Base-by-base conservation (phyloP, 2,888 invertebrate species). In the Drosophila percnosoma region DNA sequence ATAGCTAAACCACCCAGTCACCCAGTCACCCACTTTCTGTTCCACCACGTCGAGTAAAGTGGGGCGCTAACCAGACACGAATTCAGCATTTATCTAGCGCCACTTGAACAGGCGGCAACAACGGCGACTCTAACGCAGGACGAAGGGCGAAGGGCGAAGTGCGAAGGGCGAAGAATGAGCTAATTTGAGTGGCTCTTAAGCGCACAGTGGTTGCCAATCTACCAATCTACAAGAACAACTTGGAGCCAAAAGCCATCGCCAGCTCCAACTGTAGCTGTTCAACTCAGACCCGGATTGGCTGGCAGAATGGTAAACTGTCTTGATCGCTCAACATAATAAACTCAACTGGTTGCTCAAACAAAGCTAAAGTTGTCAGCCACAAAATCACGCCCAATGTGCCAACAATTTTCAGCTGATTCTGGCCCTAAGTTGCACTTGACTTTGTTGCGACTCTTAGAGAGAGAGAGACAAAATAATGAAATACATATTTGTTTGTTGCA, bases 21-120 rank as follows among this genome's bases (percentile, higher is more conserved):
- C 40, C 40, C n/a, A 53, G 7, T 59, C 57, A 38, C n/a, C 51
- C 49, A 8, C 51, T 18, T 27, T 21, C 38, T n/a, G 8, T 40
- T 40, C 72, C 90, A 69, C 83, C 90, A 90, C 73, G 73, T 45
- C 87, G 66, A 86, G 88, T 86, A 88, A 86, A 83, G 87, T 69
- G 78, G 89, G 83, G 86, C 87, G 89, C 90, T 83, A 83, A 81
- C 70, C 90, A 85, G 90, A 85, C 85, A 85, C 89, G 84, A 90
- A 89, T 90, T 90, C 77, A 89, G 82, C 90, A 85, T 85, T 85
- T 90, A 85, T 90, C 85, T 85, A 90, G 90, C 84, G 84, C 90
- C 90, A 89, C 90, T 89, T 85, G 78, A 85, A 73, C 74, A 69
- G 78, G 53, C 60, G 69, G 64, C 72, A 34, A 45, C 68, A 52